Conservation (phyloP, 2,113 vertebrate species). For the Ibidorhyncha struthersii region DNA sequence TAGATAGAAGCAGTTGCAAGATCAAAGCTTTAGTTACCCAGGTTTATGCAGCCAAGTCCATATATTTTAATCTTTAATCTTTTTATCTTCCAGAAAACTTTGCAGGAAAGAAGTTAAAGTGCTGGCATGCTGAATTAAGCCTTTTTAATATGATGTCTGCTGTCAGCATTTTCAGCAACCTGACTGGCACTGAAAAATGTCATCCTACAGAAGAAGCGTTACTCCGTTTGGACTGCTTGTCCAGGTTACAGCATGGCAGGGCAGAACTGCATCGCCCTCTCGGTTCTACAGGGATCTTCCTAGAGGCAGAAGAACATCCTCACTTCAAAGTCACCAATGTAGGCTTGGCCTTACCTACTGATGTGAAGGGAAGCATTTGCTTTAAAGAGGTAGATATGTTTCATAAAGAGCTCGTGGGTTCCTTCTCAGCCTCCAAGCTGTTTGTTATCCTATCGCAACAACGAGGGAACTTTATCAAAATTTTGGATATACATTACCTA, state of each 20-base stretch:
- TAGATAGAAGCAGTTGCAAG: background rate
- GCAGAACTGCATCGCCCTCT: background rate
- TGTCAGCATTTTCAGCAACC: background rate
- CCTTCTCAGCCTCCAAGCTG: background rate
- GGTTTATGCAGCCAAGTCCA: background rate
- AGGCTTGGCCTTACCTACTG: background rate
- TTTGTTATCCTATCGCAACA: background rate
- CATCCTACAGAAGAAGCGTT: background rate
- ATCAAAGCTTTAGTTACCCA: background rate
- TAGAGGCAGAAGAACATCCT: background rate
- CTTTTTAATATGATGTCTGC: background rate
- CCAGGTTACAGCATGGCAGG: background rate
- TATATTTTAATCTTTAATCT: background rate
- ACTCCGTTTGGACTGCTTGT: background rate
- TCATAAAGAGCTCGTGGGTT: background rate
- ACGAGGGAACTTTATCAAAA: background rate
- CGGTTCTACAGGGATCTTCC: background rate
- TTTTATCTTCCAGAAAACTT: background rate
- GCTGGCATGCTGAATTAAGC: background rate
- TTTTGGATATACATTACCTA: background rate
- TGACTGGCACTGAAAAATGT: background rate
- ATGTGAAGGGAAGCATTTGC: background rate
- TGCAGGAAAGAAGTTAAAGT: background rate
- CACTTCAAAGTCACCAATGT: fast-evolving
- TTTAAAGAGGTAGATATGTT: background rate